Evolutionary conservation across 1,140 invertebrate species (phyloP), one percentile per base, ranked within the genome.

Genomic region (Epicauta chinensis): DNA sequence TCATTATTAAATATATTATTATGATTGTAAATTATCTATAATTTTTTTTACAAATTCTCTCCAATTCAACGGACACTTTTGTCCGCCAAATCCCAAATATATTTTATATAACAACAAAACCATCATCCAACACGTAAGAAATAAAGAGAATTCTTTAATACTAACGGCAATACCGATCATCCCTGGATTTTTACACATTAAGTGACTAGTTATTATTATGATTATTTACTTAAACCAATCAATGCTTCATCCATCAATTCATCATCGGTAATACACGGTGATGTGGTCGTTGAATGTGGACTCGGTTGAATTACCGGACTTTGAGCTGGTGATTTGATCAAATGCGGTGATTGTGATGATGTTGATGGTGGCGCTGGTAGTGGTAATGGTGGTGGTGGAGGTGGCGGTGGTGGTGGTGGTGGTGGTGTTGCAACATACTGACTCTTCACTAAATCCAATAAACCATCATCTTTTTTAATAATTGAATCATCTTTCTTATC

Each of bases 161-260:
- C n/a, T n/a, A n/a, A n/a, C n/a, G n/a, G n/a, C n/a, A n/a, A n/a
- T n/a, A n/a, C n/a, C n/a, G n/a, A n/a, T 23, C 7, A 23, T 23
- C 23, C 23, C 23, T 23, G 23, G 23, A 23, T 23, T 23, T 5
- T 23, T 23, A 3, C n/a, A n/a, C n/a, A n/a, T n/a, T n/a, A n/a
- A n/a, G n/a, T 23, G 23, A 23, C 23, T 23, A 23, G 23, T 23
- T 23, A 23, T 2, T 7, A 3, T 23, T 34, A n/a, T 30, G 10
- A 34, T 76, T 73, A 81, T 72, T 81, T 81, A 15, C 79, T 83
- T 72, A 83, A 73, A 37, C 86, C 86, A 29, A 87, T 84, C 14
- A 92, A 71, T 1, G 89, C 87, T 65, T 90, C 89, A 66, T 93
- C 89, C 84, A 92, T 91, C 2, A 92, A 78, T 62, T 93, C 89